Conservation (phyloP, 2,797 vertebrate genomes). For the Catamblyrhynchus diadema region DNA sequence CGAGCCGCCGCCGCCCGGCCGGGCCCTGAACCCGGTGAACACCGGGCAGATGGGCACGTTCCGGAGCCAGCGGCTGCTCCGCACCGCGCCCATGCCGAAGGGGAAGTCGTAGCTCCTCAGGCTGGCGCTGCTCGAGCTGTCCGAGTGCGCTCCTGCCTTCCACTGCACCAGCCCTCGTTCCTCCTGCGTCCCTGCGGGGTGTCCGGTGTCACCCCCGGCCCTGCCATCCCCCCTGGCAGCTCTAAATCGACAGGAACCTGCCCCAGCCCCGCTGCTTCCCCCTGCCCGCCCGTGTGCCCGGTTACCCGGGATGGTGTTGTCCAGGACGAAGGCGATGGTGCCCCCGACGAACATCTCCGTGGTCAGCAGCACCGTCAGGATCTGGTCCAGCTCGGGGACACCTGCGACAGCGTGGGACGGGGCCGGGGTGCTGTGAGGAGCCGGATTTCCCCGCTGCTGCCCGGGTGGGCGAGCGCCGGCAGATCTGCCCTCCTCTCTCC, state of each 20-base stretch:
- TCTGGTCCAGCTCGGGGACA: slow-evolving; percentile 88
- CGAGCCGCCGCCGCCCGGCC: not conserved
- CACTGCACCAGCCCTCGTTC: slow-evolving; percentile 90
- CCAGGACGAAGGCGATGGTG: slow-evolving; percentile 89
- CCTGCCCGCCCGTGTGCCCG: accelerated
- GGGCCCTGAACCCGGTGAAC: slow-evolving; percentile 81
- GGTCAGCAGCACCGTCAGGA: slow-evolving; percentile 91
- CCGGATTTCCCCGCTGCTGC: not conserved
- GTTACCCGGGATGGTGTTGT: slow-evolving; percentile 94
- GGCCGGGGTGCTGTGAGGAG: accelerated
- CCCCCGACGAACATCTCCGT: slow-evolving; percentile 98
- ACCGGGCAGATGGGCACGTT: slow-evolving; percentile 86
- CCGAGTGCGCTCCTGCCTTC: slow-evolving; percentile 78
- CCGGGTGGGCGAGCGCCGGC: accelerated
- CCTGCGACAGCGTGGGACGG: slow-evolving; percentile 69
- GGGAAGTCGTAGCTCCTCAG: slow-evolving; percentile 88
- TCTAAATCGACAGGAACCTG: accelerated
- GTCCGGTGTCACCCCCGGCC: accelerated
- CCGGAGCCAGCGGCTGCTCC: slow-evolving; percentile 73
- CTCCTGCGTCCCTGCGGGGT: slow-evolving; percentile 79
- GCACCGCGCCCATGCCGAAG: slow-evolving; percentile 82
- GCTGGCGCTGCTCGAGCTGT: slow-evolving; percentile 56
- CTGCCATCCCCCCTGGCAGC: not conserved
- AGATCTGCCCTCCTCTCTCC: not conserved
- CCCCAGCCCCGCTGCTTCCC: too few species aligned